phyloP scores from a whole-genome alignment of 2,797 vertebrate species.

The Bovichtus variegatus region DNA sequence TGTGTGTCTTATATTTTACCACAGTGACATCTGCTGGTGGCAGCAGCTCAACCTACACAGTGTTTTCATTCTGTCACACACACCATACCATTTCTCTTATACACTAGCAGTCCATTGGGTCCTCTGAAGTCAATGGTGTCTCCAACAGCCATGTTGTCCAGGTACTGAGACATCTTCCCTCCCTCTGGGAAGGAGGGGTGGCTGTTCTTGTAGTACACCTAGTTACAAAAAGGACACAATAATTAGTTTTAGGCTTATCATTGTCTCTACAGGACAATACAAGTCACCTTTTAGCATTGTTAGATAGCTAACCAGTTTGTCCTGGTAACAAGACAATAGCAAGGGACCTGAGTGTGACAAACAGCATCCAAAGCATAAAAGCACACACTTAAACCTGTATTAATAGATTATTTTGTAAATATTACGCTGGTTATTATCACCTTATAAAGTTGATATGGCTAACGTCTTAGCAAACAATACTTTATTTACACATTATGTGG shows the following conservation, averaged over 20 bases:
- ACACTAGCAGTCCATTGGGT: slow-evolving; percentile 90
- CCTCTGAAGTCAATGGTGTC: slow-evolving; percentile 92
- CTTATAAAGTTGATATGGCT: neutral
- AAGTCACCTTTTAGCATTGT: neutral
- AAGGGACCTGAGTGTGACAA: no score
- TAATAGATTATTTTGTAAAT: neutral
- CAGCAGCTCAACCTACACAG: neutral
- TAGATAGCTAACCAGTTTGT: neutral
- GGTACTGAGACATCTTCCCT: slow-evolving; percentile 94
- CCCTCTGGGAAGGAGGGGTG: slow-evolving; percentile 91
- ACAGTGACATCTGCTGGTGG: slow-evolving; percentile 73
- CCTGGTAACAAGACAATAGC: neutral
- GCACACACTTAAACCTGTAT: neutral
- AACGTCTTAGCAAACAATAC: neutral
- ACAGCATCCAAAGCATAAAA: neutral
- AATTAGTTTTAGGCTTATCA: neutral
- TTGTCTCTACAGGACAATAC: neutral
- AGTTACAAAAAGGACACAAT: neutral
- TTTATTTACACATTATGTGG: neutral
- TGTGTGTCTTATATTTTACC: neutral
- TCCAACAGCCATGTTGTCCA: slow-evolving; percentile 90
- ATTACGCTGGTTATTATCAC: neutral
- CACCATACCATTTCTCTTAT: slow-evolving; percentile 85
- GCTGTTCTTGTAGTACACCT: slow-evolving; percentile 92
- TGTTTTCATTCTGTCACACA: neutral